Evolutionary conservation across 2,113 vertebrate genomes (phyloP), one percentile per base, ranked within the genome.

Genomic region (Chaetodon auriga): DNA sequence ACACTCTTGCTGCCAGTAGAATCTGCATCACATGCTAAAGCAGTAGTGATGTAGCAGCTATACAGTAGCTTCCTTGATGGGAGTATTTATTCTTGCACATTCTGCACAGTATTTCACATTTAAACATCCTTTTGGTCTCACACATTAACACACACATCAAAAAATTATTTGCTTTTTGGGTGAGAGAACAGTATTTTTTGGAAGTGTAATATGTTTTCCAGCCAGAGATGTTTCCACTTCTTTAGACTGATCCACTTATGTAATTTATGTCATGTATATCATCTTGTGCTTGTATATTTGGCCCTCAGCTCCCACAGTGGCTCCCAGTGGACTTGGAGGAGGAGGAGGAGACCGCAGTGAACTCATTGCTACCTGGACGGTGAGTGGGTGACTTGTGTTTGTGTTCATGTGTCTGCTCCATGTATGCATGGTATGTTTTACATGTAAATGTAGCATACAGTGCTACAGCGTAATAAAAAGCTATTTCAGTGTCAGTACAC

Each of bases 301-400:
- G 23, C 66, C 49, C 72, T 46, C 90, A 99, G 98, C 96, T 77
- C 98, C 98, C 0, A 97, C 96, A 0, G 97, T 99, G 91, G 98
- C 97, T 73, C 98, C 98, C 2, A 99, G 97, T 5, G 98, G 97
- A 89, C 97, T 99, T 19, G 92, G 96, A 9, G 98, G 98, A 68
- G 98, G 98, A 15, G 98, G 98, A 55, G 98, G 98, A 38, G 96
- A 97, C 84, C 96, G 93, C 5, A 95, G 96, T 15, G 98, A 99
- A 73, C 97, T 99, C 85, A 97, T 96, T 25, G 94, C 98, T 75
- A 97, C 95, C 84, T 99, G 98, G 98, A 98, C 96, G 53, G 98
- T 99, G 88, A 96, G 97, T 88, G 38, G 30, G 38, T 43, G 16
- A 60, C 19, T 55, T 0, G 6, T 5, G 18, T 63, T 13, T 53